phyloP scores from a whole-genome alignment of 2,113 vertebrate genomes.

The Oncorhynchus kisutch region DNA sequence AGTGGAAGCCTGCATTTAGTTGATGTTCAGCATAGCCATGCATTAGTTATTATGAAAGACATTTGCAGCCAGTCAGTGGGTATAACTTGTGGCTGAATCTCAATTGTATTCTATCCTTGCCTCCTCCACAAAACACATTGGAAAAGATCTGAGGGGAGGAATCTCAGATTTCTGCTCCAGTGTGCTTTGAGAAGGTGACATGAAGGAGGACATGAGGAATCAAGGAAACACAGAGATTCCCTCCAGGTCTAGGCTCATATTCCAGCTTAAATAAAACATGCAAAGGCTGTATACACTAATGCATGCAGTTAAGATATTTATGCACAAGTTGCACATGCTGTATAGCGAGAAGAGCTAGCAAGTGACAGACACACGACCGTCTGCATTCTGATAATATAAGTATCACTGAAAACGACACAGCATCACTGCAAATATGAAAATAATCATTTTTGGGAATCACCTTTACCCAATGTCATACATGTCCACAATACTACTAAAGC shows the following conservation, averaged over 20 bases:
- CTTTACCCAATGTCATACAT: conserved; percentile 19
- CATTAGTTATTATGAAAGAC: not conserved
- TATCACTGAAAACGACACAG: not conserved
- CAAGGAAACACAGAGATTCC: too few relatives aligned
- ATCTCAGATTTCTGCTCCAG: too few relatives aligned
- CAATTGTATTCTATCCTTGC: not conserved
- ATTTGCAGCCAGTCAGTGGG: not conserved
- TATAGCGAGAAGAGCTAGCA: too few relatives aligned
- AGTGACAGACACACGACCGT: too few relatives aligned
- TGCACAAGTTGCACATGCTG: too few relatives aligned
- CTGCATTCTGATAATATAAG: too few relatives aligned
- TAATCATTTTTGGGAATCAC: not conserved
- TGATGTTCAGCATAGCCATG: not conserved
- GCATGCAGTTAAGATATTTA: not conserved
- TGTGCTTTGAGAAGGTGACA: too few relatives aligned
- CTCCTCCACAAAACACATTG: too few relatives aligned
- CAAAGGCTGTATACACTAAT: not conserved
- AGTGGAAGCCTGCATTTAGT: not conserved
- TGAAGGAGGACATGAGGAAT: too few relatives aligned
- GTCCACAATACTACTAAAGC: not conserved
- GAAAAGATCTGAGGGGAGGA: too few relatives aligned
- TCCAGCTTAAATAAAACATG: not conserved
- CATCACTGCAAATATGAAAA: not conserved
- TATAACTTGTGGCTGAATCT: not conserved
- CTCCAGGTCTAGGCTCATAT: not conserved